phyloP scores from a whole-genome alignment of 2,888 invertebrate species.

The Acanthosepion pharaonis region DNA sequence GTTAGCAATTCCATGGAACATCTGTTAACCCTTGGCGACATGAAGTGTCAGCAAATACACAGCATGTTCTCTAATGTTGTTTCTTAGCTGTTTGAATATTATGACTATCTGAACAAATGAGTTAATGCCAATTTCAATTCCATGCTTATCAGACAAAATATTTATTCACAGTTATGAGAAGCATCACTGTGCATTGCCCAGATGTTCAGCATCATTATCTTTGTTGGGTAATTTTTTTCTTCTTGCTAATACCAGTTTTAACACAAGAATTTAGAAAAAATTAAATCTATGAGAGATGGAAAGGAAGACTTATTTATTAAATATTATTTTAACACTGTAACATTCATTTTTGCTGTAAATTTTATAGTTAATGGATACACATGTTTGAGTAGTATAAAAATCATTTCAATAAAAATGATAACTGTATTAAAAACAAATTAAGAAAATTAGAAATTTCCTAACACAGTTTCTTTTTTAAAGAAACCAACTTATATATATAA shows the following conservation, averaged over 20 bases:
- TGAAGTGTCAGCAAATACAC: neutral
- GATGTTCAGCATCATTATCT: neutral
- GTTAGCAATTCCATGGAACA: conserved; percentile 33
- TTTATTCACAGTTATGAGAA: neutral
- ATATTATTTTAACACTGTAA: no score
- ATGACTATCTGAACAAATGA: neutral
- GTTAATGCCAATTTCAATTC: neutral
- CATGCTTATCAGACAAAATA: neutral
- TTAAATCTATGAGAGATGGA: neutral
- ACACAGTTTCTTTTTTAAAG: no score
- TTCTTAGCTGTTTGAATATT: neutral
- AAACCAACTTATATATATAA: no score
- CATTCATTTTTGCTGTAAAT: no score
- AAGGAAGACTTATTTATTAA: neutral
- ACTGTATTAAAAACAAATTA: no score
- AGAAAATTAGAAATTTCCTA: no score
- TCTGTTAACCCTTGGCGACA: neutral
- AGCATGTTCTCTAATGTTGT: neutral
- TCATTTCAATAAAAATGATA: no score
- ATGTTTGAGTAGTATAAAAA: no score
- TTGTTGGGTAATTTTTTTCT: neutral
- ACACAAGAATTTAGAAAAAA: neutral
- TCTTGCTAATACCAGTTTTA: neutral
- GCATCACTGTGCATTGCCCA: neutral
- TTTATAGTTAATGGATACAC: no score